phyloP scores from a whole-genome alignment of 2,797 vertebrate species.

The Notamacropus eugenii region DNA sequence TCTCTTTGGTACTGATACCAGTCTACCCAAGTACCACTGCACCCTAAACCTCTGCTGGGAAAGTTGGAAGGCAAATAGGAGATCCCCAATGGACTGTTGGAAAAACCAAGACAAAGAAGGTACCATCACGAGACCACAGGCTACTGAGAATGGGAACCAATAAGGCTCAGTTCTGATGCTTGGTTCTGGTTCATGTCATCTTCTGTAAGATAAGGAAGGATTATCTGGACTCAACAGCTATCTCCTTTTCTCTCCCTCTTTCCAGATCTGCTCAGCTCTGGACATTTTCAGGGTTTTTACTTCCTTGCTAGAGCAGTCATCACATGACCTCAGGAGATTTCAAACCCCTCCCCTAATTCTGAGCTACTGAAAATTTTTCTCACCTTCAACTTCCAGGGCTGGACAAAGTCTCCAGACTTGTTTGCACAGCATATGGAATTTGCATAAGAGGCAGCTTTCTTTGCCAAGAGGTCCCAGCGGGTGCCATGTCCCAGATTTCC shows the following conservation, averaged over 20 bases:
- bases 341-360: background rate
- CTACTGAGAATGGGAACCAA: background rate
- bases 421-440: constrained; percentile 54
- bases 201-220: background rate
- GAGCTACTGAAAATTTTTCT: background rate
- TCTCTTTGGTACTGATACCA: background rate
- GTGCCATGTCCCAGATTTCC: constrained; percentile 78
- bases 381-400: constrained; percentile 58
- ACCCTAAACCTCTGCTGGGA: background rate
- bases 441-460: constrained; percentile 32
- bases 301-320: background rate
- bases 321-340: background rate
- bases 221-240: background rate
- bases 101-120: background rate
- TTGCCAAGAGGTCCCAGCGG: constrained; percentile 78
- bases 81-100: background rate
- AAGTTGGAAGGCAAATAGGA: background rate
- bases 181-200: background rate
- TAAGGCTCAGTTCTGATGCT: background rate
- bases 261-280: background rate
- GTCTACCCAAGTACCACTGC: background rate
- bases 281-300: background rate
- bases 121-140: background rate
- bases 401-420: constrained; percentile 48
- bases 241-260: background rate